Evolutionary conservation across 2,888 invertebrate genomes (phyloP).

Genomic region (Calephelis perditalis): DNA sequence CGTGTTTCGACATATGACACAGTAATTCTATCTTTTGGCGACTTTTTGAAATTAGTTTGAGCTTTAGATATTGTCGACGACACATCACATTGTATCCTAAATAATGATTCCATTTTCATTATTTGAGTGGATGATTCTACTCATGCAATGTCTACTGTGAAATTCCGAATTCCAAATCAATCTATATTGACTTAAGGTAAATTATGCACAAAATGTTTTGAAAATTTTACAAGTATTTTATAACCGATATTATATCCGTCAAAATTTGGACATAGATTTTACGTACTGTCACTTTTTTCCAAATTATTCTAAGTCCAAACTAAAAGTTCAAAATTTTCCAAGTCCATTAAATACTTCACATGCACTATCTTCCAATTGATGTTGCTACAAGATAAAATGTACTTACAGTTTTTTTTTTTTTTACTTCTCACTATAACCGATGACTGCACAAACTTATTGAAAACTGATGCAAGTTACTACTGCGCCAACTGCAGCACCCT

Average conservation of each 20-base stretch:
- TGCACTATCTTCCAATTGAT: background rate
- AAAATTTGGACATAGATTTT: slow-evolving; percentile 11
- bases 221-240: background rate
- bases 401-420: slow-evolving; percentile 4
- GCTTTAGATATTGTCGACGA: slow-evolving; percentile 6
- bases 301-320: background rate
- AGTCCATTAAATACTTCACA: slow-evolving; percentile 4
- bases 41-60: slow-evolving; percentile 6
- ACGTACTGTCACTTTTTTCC: slow-evolving; percentile 5
- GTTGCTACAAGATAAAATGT: background rate
- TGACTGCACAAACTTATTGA: background rate
- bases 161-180: too few species aligned
- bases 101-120: background rate
- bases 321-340: background rate
- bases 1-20: slow-evolving; percentile 18
- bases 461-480: background rate
- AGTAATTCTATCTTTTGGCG: slow-evolving; percentile 21
- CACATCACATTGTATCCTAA: slow-evolving; percentile 5
- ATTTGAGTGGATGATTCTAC: too few species aligned
- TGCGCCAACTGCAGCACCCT: background rate
- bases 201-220: too few species aligned
- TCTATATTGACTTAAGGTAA: too few species aligned
- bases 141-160: too few species aligned
- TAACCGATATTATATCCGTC: background rate
- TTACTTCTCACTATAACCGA: background rate